A percentile compares a stretch with the other conserved stretches of the same genome.
These are phyloP conservation scores for Zophobas atratus DNA, from an alignment of 1,140 invertebrate genomes.

Conservation along the genomic window DNA sequence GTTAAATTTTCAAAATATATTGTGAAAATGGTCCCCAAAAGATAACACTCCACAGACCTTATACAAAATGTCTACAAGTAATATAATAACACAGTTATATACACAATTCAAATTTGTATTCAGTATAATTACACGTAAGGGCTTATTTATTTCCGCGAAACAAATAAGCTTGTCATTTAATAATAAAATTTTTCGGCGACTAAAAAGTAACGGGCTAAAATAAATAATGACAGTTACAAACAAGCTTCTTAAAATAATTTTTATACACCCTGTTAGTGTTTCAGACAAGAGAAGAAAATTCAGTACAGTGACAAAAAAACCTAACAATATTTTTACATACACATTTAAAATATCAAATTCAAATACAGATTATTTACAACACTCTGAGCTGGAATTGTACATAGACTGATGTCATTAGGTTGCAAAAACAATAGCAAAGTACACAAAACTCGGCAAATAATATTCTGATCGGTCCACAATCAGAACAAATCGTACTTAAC, in stretches of 20 bases:
- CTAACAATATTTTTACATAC: not conserved
- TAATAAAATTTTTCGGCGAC: conserved; percentile 32
- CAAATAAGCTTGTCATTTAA: conserved; percentile 44
- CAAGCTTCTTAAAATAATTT: conserved; percentile 22
- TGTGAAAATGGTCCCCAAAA: conserved; percentile 59
- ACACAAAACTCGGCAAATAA: not conserved
- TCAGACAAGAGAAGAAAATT: conserved; percentile 6
- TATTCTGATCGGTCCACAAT: not conserved
- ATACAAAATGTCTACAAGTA: conserved; percentile 45
- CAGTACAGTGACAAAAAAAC: conserved; percentile 19
- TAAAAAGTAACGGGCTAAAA: conserved; percentile 44
- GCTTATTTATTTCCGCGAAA: conserved; percentile 38
- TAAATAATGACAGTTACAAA: conserved; percentile 32
- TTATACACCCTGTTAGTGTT: conserved; percentile 31
- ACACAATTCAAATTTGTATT: conserved; percentile 43
- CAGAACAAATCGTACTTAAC: too few relatives aligned
- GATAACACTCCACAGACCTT: conserved; percentile 58
- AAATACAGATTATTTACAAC: conserved; percentile 27
- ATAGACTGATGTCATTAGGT: not conserved
- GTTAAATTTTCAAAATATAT: conserved; percentile 54
- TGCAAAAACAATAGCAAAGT: not conserved
- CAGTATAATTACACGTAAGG: conserved; percentile 26
- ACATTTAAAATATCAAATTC: conserved; percentile 35
- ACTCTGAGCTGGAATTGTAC: conserved; percentile 4
- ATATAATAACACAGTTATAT: conserved; percentile 38